Conservation (phyloP, 2,113 vertebrate species). For the Chitala chitala region DNA sequence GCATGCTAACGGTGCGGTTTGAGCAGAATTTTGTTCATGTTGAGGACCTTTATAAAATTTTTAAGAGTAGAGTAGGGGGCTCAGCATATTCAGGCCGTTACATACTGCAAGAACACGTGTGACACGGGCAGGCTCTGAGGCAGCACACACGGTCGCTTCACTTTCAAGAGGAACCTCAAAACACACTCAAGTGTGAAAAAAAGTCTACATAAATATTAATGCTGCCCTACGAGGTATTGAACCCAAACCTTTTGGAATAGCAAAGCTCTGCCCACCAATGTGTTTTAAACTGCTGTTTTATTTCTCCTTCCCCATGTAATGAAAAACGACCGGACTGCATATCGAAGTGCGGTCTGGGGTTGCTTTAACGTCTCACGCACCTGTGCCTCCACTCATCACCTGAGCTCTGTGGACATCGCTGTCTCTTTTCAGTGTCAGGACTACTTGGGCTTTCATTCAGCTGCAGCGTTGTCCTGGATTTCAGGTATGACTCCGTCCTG, state of each 20-base stretch:
- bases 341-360: not conserved
- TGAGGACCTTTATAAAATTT: not conserved
- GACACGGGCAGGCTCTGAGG: no score
- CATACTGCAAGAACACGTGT: not conserved
- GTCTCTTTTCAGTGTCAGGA: not conserved
- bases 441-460: not conserved
- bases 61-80: not conserved
- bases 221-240: no score
- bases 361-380: constrained; percentile 2
- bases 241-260: not conserved
- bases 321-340: not conserved
- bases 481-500: not conserved
- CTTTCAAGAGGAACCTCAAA: not conserved
- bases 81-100: not conserved
- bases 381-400: constrained; percentile 7
- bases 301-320: not conserved
- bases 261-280: not conserved
- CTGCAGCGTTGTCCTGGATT: constrained; percentile 8
- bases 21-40: no score
- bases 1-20: no score
- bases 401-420: not conserved
- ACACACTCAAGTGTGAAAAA: no score
- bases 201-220: no score
- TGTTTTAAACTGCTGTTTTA: not conserved
- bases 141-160: not conserved